A percentile compares a stretch with the other conserved stretches of the same genome.
phyloP scores from a whole-genome alignment of 1,140 invertebrate species.

The Homalodisca vitripennis region DNA sequence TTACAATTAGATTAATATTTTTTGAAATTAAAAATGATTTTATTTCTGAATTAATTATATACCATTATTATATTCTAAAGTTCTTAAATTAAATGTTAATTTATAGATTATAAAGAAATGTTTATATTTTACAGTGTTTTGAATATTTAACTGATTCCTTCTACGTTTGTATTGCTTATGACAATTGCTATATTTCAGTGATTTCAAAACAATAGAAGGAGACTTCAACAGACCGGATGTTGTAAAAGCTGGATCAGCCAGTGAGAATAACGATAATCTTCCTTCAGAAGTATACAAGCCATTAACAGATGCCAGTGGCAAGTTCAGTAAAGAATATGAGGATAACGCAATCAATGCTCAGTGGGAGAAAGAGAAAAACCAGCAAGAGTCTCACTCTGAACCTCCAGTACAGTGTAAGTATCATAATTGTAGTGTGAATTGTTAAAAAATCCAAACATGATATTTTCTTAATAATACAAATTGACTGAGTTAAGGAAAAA shows the following conservation, averaged over 20 bases:
- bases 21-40: not conserved
- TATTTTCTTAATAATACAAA: not conserved
- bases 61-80: not conserved
- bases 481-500: not conserved
- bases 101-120: not conserved
- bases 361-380: constrained; percentile 34
- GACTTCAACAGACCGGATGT: constrained; percentile 29
- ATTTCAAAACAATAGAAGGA: constrained; percentile 31
- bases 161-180: not conserved
- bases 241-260: constrained; percentile 27
- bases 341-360: constrained; percentile 25
- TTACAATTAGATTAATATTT: not conserved
- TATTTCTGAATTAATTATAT: not conserved
- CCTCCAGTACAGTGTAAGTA: not conserved
- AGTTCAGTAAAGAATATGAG: constrained; percentile 25
- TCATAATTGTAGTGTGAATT: not conserved
- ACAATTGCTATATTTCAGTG: constrained; percentile 31
- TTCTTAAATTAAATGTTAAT: not conserved
- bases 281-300: constrained; percentile 26
- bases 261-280: constrained; percentile 30
- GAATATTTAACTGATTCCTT: not conserved
- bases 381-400: constrained; percentile 28
- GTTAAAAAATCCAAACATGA: not conserved
- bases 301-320: not conserved
- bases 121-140: not conserved